phyloP scores from a whole-genome alignment of 2,797 vertebrate species.

The Galago senegalensis region DNA sequence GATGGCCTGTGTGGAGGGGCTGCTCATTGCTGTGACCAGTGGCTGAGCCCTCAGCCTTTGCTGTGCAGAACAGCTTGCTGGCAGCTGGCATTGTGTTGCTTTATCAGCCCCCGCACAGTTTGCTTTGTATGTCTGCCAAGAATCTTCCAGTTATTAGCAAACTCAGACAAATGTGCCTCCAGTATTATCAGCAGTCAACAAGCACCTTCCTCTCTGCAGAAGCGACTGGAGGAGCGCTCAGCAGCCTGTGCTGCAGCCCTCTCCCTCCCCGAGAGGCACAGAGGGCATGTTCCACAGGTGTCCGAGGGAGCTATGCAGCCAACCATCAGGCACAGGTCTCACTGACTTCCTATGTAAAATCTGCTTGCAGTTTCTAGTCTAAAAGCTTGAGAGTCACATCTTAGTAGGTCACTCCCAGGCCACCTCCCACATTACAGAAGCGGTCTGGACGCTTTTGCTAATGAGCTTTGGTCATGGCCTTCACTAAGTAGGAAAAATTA shows the following conservation, averaged over 20 bases:
- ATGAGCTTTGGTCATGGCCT: conserved; percentile 4
- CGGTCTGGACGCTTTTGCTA: background rate
- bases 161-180: conserved; percentile 71
- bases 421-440: background rate
- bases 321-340: background rate
- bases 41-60: conserved; percentile 30
- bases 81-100: conserved; percentile 69
- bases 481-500: background rate
- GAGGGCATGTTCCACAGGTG: background rate
- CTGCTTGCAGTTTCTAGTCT: background rate
- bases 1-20: background rate
- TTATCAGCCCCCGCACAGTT: conserved; percentile 75
- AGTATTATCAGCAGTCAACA: conserved; percentile 62
- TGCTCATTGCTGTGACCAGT: background rate
- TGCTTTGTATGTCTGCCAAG: conserved; percentile 76
- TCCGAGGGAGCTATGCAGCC: background rate
- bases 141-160: conserved; percentile 79
- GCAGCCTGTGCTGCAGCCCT: background rate
- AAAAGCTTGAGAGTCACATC: background rate
- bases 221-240: background rate
- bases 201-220: conserved; percentile 44
- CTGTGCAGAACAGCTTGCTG: conserved; percentile 66
- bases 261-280: background rate
- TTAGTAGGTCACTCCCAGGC: background rate
- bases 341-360: background rate